Base-by-base conservation (phyloP, 2,888 invertebrate genomes). In the Toxonevra muliebris region DNA sequence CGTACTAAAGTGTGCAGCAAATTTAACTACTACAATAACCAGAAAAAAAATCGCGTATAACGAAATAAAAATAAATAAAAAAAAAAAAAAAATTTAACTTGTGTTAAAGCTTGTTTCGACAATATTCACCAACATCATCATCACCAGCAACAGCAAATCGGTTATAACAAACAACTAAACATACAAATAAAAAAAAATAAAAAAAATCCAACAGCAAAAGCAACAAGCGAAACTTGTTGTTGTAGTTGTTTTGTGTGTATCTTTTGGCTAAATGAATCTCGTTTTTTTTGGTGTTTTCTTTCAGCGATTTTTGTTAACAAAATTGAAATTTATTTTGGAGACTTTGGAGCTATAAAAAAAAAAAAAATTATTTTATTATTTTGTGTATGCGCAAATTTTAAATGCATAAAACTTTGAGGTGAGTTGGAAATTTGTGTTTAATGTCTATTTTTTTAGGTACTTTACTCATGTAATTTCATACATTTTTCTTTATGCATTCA, bases 331-430 rank as follows among this genome's bases (percentile, higher is more conserved):
- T 20, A 41, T 15, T 65, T 65, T 59, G 59, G 59, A 65, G 65
- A 59, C 59, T 65, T 65, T 43, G 48, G 5, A 40, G n/a, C n/a
- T 55, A 30, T 10, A 11, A 65, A 19, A 48, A 20, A 43, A 41
- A 8, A 43, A 59, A 59, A n/a, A 11, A 9, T 30, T 30, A 30
- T 30, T 30, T 30, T 30, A 30, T 30, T 30, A 30, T 7, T 30
- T 30, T 30, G 13, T 50, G 11, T n/a, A 15, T 48, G 17, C 55
- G 45, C 9, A 57, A 19, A 30, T 40, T 61, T 58, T 60, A 65
- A 61, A 68, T 64, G 64, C 52, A 61, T 48, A 53, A 17, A 57
- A 50, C 65, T 61, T 20, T 69, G 69, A 65, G 73, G 73, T 73
- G 66, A 73, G 73, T 73, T 52, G 3, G 15, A 61, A 50, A 9